Conservation (phyloP, 2,113 vertebrate genomes). For the Crotalus tigris region DNA sequence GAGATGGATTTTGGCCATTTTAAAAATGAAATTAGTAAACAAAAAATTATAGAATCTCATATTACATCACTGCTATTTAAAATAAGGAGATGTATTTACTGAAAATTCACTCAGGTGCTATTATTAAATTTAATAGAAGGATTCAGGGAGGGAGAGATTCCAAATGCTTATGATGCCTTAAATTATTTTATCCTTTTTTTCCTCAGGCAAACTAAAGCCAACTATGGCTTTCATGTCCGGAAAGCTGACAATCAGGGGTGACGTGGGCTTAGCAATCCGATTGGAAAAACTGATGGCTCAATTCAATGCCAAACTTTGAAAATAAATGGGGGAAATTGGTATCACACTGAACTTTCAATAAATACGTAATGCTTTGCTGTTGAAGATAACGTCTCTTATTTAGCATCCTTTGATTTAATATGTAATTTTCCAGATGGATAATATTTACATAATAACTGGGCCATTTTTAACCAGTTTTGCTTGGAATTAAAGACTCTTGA, state of each 20-base stretch:
- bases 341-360: slow-evolving; percentile 5
- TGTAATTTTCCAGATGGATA: slow-evolving; percentile 12
- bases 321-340: slow-evolving; percentile 1
- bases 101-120: background rate
- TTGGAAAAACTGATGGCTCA: slow-evolving; percentile 80
- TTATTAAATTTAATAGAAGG: background rate
- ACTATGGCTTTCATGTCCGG: slow-evolving; percentile 85
- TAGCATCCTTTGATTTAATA: background rate
- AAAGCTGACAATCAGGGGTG: slow-evolving; percentile 79
- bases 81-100: background rate
- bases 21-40: background rate
- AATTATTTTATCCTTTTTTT: slow-evolving; percentile 45
- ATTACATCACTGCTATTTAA: background rate
- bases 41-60: background rate
- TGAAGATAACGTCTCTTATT: slow-evolving; percentile 44
- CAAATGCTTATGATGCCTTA: background rate
- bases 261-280: slow-evolving; percentile 77
- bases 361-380: slow-evolving; percentile 33
- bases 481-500: background rate
- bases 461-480: background rate
- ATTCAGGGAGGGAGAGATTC: background rate
- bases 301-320: slow-evolving; percentile 73
- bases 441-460: background rate
- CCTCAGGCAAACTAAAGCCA: slow-evolving; percentile 84
- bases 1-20: background rate